phyloP scores from a whole-genome alignment of 1,140 invertebrate species.

The Octopus sinensis region DNA sequence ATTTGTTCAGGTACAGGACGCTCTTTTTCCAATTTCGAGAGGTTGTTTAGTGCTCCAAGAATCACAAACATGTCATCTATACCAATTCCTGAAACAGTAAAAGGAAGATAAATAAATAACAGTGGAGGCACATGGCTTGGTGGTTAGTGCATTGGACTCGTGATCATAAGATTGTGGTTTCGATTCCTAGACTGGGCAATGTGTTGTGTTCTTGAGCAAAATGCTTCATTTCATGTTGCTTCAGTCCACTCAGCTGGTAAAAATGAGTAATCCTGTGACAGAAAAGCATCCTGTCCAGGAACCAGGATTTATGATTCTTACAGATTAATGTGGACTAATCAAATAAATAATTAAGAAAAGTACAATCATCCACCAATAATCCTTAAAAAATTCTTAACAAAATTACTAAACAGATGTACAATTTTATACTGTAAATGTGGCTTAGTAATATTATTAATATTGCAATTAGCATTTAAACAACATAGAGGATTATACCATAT shows the following conservation, averaged over 20 bases:
- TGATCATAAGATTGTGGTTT: conserved; percentile 54
- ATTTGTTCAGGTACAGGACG: conserved; percentile 81
- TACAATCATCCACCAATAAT: too few relatives aligned
- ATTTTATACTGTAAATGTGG: too few relatives aligned
- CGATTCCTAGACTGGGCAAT: too few relatives aligned
- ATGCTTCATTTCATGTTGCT: not conserved
- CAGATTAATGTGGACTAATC: too few relatives aligned
- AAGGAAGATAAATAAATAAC: not conserved
- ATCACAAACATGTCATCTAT: conserved; percentile 92
- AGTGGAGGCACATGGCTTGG: not conserved
- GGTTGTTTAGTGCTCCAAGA: conserved; percentile 73
- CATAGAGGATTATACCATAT: too few relatives aligned
- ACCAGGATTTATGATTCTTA: too few relatives aligned
- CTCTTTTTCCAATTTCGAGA: conserved; percentile 69
- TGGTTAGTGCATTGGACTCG: conserved; percentile 44
- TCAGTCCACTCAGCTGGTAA: not conserved
- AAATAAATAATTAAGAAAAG: too few relatives aligned
- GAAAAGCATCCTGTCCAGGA: not conserved
- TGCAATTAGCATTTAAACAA: too few relatives aligned
- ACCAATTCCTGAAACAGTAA: conserved; percentile 73
- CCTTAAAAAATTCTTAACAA: too few relatives aligned
- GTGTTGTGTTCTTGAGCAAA: too few relatives aligned
- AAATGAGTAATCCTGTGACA: not conserved
- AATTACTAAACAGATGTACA: too few relatives aligned
- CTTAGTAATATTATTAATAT: too few relatives aligned